These are phyloP conservation scores for Carettochelys insculpta DNA, from an alignment of 2,113 vertebrate genomes.

Conservation along the genomic window DNA sequence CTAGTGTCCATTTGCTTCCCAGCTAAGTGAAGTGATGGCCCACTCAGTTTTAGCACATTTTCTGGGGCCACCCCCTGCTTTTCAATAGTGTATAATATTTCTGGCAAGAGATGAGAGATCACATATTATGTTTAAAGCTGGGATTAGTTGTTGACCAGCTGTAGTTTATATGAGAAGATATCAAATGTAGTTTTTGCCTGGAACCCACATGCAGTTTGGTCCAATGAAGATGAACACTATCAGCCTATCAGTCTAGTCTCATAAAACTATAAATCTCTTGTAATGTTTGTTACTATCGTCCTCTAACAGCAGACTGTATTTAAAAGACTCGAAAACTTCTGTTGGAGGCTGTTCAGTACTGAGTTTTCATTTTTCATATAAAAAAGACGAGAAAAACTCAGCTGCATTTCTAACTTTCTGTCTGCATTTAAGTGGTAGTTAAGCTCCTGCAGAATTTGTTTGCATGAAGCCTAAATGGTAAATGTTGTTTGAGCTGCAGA, in stretches of 20 bases:
- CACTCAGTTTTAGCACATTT: constrained; percentile 41
- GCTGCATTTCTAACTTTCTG: constrained; percentile 10
- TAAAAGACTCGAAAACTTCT: constrained; percentile 40
- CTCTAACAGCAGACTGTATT: constrained; percentile 12
- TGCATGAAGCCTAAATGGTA: constrained; percentile 51
- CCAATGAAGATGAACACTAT: constrained; percentile 42
- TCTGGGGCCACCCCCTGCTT: constrained; percentile 8
- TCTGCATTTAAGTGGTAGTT: constrained; percentile 45
- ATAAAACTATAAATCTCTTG: constrained; percentile 24
- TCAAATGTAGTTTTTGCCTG: constrained; percentile 65
- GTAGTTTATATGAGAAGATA: constrained; percentile 65
- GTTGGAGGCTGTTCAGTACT: constrained; percentile 12
- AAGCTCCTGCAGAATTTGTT: constrained; percentile 45
- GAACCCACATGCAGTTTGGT: constrained; percentile 71
- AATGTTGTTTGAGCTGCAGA: constrained; percentile 60
- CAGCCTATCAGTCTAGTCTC: constrained; percentile 42
- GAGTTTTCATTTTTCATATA: neutral
- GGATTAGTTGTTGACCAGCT: constrained; percentile 74
- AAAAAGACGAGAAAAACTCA: neutral
- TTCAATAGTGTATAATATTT: constrained; percentile 65
- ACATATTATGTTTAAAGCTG: constrained; percentile 63
- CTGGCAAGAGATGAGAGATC: constrained; percentile 68
- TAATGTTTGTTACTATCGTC: constrained; percentile 35
- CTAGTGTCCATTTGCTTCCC: constrained; percentile 30
- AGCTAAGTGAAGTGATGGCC: neutral